Conservation (phyloP, 2,888 invertebrate species). For the Nesidiocoris tenuis region DNA sequence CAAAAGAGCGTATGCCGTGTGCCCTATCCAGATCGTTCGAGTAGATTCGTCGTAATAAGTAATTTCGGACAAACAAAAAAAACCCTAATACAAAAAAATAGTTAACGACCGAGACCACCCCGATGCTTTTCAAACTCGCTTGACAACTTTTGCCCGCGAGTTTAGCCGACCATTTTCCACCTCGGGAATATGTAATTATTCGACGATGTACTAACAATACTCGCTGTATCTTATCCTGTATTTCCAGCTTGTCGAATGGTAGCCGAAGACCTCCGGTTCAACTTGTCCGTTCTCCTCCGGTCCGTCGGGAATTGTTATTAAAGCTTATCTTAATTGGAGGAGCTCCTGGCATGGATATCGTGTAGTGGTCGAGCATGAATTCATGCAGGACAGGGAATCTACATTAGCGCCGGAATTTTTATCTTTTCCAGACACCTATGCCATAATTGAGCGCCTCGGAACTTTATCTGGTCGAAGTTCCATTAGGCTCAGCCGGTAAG, state of each 20-base stretch:
- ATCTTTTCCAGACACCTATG: constrained; percentile 40
- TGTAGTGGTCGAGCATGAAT: constrained; percentile 27
- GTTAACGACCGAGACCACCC: too few relatives aligned
- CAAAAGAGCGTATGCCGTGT: too few relatives aligned
- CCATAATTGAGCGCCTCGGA: constrained; percentile 35
- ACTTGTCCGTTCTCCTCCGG: neutral
- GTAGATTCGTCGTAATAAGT: too few relatives aligned
- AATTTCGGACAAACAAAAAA: too few relatives aligned
- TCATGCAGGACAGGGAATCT: constrained; percentile 46
- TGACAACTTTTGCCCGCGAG: too few relatives aligned
- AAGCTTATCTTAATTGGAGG: constrained; percentile 43
- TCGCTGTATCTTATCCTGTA: constrained; percentile 30
- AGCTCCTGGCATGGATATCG: constrained; percentile 24
- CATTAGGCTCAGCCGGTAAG: constrained; percentile 10
- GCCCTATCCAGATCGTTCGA: too few relatives aligned
- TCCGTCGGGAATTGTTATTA: constrained; percentile 33
- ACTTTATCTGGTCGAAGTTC: constrained; percentile 31
- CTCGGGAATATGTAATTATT: constrained; percentile 27
- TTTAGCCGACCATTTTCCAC: too few relatives aligned
- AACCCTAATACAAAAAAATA: too few relatives aligned
- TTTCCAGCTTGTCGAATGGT: constrained; percentile 30
- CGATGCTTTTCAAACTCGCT: too few relatives aligned
- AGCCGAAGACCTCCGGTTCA: constrained; percentile 17
- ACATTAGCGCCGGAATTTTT: constrained; percentile 48
- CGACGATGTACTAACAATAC: constrained; percentile 30